Percentiles rank a stretch among this genome's conserved stretches.
Evolutionary conservation across 1,140 invertebrate genomes (phyloP).

Genomic region (Macrocentrus cingulum): DNA sequence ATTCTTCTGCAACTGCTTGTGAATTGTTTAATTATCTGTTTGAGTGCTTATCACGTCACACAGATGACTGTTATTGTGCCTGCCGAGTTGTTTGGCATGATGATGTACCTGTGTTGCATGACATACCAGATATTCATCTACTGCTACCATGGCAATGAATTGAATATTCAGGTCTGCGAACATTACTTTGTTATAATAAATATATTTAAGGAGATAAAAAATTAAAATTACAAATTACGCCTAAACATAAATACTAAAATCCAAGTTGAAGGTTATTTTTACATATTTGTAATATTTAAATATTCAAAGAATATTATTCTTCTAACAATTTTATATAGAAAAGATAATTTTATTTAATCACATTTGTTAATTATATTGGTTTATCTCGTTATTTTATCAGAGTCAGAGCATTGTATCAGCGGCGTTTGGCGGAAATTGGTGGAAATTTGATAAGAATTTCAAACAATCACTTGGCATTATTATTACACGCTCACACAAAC

Average conservation of each 20-base stretch:
- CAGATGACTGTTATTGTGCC: slow-evolving; percentile 42
- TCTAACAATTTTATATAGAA: no score
- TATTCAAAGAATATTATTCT: neutral
- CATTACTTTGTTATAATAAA: no score
- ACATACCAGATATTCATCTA: slow-evolving; percentile 61
- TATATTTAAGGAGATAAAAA: no score
- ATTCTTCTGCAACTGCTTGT: slow-evolving; percentile 58
- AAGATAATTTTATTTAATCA: no score
- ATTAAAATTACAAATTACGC: no score
- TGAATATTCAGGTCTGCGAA: slow-evolving; percentile 52
- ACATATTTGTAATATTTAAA: neutral
- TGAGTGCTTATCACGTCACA: slow-evolving; percentile 57
- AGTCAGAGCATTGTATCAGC: slow-evolving; percentile 48
- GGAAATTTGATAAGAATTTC: slow-evolving; percentile 42
- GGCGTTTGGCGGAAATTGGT: slow-evolving; percentile 56
- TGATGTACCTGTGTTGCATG: slow-evolving; percentile 56
- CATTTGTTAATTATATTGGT: neutral
- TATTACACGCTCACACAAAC: slow-evolving; percentile 53
- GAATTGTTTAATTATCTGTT: slow-evolving; percentile 60
- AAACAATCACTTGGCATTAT: slow-evolving; percentile 52
- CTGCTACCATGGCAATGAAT: slow-evolving; percentile 61
- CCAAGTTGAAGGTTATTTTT: no score
- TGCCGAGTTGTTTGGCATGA: slow-evolving; percentile 54
- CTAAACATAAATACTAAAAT: no score
- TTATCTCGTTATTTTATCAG: slow-evolving; percentile 32